These are phyloP conservation scores for Nilaparvata lugens DNA, from an alignment of 1,140 invertebrate species.

Conservation along the genomic window DNA sequence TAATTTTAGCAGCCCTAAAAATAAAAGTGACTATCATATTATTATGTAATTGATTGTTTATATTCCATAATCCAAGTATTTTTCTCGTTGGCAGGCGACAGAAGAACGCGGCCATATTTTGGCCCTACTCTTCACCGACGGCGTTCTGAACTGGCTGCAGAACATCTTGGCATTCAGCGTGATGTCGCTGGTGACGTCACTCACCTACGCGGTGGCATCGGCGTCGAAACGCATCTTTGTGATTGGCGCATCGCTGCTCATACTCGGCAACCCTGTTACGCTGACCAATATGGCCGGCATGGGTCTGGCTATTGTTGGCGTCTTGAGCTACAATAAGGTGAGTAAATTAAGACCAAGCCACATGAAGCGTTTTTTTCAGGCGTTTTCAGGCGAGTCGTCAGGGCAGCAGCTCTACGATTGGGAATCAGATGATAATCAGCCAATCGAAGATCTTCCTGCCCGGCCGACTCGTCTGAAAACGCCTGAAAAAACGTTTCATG, in stretches of 20 bases:
- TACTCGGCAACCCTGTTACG: slow-evolving; percentile 88
- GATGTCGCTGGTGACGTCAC: slow-evolving; percentile 76
- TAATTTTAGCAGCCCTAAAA: too few relatives aligned
- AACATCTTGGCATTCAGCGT: slow-evolving; percentile 93
- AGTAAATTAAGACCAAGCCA: slow-evolving; percentile 10
- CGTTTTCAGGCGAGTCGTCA: slow-evolving; percentile 2
- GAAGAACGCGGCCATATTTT: slow-evolving; percentile 40
- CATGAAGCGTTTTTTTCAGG: too few relatives aligned
- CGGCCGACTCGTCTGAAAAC: too few relatives aligned
- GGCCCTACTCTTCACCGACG: slow-evolving; percentile 68
- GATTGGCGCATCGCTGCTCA: slow-evolving; percentile 77
- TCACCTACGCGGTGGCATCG: slow-evolving; percentile 92
- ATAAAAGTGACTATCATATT: too few relatives aligned
- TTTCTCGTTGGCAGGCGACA: slow-evolving; percentile 20
- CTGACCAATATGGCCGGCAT: slow-evolving; percentile 82
- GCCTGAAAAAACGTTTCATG: too few relatives aligned
- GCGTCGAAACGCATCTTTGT: slow-evolving; percentile 93
- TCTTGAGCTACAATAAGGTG: slow-evolving; percentile 80
- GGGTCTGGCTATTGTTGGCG: slow-evolving; percentile 81
- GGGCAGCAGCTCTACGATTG: slow-evolving; percentile 6
- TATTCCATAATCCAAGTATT: too few relatives aligned
- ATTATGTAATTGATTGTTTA: slow-evolving; percentile 21
- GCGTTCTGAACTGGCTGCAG: slow-evolving; percentile 85
- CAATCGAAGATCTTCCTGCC: too few relatives aligned
- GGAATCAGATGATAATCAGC: too few relatives aligned